Percentiles rank a stretch among this genome's conserved stretches.
phyloP scores from a whole-genome alignment of 2,888 invertebrate species.

The Tanypteryx hageni region DNA sequence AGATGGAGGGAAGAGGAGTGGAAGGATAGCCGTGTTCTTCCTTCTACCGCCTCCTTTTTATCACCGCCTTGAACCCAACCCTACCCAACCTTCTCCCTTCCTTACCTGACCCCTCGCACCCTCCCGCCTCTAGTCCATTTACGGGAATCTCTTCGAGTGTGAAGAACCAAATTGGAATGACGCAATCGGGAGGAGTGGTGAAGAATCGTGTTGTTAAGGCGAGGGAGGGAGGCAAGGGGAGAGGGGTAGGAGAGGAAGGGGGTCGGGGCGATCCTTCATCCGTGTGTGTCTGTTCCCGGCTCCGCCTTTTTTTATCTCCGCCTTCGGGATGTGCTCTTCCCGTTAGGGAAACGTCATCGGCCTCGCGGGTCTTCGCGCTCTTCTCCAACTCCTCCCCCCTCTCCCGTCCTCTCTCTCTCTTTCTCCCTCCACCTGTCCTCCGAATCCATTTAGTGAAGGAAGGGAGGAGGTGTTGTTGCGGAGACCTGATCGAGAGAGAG shows the following conservation, averaged over 20 bases:
- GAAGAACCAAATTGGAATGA: neutral
- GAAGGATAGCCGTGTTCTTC: neutral
- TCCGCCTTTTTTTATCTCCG: neutral
- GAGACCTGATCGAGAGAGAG: too few species aligned
- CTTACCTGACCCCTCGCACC: neutral
- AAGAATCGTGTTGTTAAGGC: neutral
- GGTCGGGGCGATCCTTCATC: neutral
- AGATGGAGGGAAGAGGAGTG: too few species aligned
- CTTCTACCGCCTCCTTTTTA: neutral
- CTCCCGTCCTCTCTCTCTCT: too few species aligned
- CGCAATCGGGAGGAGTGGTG: neutral
- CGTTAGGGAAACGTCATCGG: too few species aligned
- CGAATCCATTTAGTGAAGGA: too few species aligned
- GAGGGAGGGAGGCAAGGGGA: neutral
- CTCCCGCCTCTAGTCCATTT: neutral
- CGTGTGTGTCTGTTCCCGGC: neutral
- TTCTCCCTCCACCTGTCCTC: too few species aligned
- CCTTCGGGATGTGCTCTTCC: too few species aligned
- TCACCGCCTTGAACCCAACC: neutral
- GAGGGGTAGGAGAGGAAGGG: too few species aligned
- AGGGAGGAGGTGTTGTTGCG: too few species aligned
- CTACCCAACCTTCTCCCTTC: too few species aligned
- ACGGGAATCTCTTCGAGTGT: neutral
- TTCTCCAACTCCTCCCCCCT: too few species aligned
- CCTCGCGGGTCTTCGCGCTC: too few species aligned